Base-by-base conservation (phyloP, 2,797 vertebrate species). In the Silurus lanzhouensis region DNA sequence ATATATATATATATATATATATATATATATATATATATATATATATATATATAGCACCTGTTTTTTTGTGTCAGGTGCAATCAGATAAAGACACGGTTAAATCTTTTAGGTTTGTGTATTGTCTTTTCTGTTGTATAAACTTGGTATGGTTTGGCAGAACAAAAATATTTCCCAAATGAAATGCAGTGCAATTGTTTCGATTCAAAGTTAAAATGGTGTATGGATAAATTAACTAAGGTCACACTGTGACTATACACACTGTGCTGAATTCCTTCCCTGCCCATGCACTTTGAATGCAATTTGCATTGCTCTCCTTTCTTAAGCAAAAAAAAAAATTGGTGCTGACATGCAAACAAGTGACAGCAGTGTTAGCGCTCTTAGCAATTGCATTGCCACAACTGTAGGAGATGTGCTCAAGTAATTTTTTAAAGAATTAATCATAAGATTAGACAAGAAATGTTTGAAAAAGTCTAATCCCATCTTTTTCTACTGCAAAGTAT, bases 381-480 rank as follows among this genome's bases (percentile, higher is more conserved):
- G 44, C 17, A 48, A 48, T 22, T 66, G 46, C 6, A 79, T 22
- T 20, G 58, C 31, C 63, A 68, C 79, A 3, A 52, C 48, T 52
- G 48, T 52, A 67, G 52, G 63, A 20, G 25, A 55, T 81, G 5
- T 68, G 19, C 25, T 20, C 9, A 67, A 57, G 25, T 4, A 5
- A 19, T 27, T 48, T 66, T 17, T 19, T 17, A 66, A 81, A 52
- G 38, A 75, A 25, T 66, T 48, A 70, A 38, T 68, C 9, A 61
- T 63, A 76, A 31, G 75, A 82, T 64, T 68, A 22, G n/a, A n/a
- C 22, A 67, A 17, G 52, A 27, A 64, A 72, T 83, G 4, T 84
- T 86, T 86, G 20, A 3, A 38, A 38, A 81, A 81, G 13, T 86
- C 86, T 95, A 94, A 83, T 95, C 94, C 92, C 91, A 90, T 91